A percentile compares a stretch with the other conserved stretches of the same genome.
phyloP scores from a whole-genome alignment of 2,888 invertebrate species.

The Drosophila ochracea region DNA sequence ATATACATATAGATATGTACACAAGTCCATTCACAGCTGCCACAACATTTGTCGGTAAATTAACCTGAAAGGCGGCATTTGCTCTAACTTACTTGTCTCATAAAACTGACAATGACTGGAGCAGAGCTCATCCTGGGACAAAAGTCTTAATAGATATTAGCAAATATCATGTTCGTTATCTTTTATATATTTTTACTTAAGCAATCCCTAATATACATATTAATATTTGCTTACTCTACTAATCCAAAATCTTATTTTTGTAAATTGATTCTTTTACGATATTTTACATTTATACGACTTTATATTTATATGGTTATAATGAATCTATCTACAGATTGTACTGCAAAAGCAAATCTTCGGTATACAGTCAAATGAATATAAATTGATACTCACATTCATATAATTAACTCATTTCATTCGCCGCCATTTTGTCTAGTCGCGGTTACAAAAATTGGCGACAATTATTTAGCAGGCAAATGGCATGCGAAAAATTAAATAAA shows the following conservation, averaged over 20 bases:
- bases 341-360: slow-evolving; percentile 5
- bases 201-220: neutral
- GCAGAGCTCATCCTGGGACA: neutral
- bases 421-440: slow-evolving; percentile 60
- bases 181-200: neutral
- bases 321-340: neutral
- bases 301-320: neutral
- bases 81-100: slow-evolving; percentile 37
- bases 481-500: slow-evolving; percentile 52
- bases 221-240: neutral
- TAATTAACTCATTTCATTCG: slow-evolving; percentile 50
- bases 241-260: neutral
- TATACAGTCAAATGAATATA: slow-evolving; percentile 12
- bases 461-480: slow-evolving; percentile 59
- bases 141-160: slow-evolving; percentile 16
- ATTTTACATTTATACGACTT: neutral
- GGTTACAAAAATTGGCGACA: slow-evolving; percentile 58
- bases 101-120: slow-evolving; percentile 31
- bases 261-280: neutral
- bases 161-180: neutral
- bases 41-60: slow-evolving; percentile 49
- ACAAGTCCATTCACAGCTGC: slow-evolving; percentile 44
- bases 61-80: slow-evolving; percentile 40
- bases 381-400: slow-evolving; percentile 7
- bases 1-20: neutral